Evolutionary conservation across 2,113 vertebrate genomes (phyloP).

Genomic region (Benitochromis conjunctus): DNA sequence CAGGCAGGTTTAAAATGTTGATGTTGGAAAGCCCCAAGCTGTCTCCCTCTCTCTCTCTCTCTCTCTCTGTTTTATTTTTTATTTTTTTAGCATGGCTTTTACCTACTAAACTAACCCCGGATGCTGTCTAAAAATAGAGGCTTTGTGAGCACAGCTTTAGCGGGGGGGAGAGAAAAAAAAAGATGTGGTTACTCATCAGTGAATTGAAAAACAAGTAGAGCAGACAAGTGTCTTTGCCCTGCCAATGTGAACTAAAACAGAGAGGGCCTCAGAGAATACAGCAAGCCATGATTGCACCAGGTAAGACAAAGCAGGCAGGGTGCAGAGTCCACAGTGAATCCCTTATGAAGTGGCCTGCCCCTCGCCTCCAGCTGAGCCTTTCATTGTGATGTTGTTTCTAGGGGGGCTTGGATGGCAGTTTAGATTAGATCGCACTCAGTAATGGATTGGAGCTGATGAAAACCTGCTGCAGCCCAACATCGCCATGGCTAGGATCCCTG

Average conservation of each 20-base stretch:
- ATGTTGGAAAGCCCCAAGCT: conserved; percentile 52
- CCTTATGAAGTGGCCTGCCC: conserved; percentile 54
- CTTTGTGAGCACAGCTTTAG: conserved; percentile 51
- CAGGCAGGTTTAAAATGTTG: conserved; percentile 50
- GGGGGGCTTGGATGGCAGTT: conserved; percentile 57
- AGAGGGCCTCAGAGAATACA: conserved; percentile 42
- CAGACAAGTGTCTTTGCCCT: conserved; percentile 64
- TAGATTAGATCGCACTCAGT: conserved; percentile 63
- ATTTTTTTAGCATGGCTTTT: conserved; percentile 17
- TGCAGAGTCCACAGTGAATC: conserved; percentile 56
- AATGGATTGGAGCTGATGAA: conserved; percentile 66
- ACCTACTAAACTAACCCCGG: conserved; percentile 58
- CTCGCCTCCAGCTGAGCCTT: conserved; percentile 64
- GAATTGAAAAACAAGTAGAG: conserved; percentile 67
- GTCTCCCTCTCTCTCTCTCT: not conserved
- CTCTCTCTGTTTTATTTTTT: not conserved
- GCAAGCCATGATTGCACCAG: conserved; percentile 52
- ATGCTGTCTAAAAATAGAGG: conserved; percentile 62
- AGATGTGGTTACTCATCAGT: conserved; percentile 61
- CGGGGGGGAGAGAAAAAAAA: not conserved
- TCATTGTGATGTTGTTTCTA: conserved; percentile 66
- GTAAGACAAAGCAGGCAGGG: conserved; percentile 56
- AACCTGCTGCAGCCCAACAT: conserved; percentile 44
- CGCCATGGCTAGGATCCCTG: conserved; percentile 31
- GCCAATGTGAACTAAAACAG: conserved; percentile 45